Evolutionary conservation across 2,888 invertebrate species (phyloP), one percentile per base, ranked within the genome.

Genomic region (Aelia acuminata): DNA sequence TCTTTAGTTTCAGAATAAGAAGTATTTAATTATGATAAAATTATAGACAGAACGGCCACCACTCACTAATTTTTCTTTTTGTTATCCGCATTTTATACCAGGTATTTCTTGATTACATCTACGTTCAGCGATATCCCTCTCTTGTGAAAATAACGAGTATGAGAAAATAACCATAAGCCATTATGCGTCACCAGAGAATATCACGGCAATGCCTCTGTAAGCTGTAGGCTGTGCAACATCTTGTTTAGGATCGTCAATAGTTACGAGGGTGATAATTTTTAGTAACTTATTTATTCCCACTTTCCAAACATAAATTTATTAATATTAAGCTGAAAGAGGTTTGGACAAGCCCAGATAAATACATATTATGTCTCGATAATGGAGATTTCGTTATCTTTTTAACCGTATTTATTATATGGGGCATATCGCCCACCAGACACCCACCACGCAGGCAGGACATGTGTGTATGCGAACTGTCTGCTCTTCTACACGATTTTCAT

Each of bases 381-480:
- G 63, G 31, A 70, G 63, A 35, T 70, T 70, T 70, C 18, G 63
- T 35, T 35, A 70, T 70, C 31, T 70, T 70, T 70, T 70, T 70
- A 31, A 70, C 31, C 31, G 7, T 35, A 70, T 70, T 70, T 70
- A 70, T 70, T 35, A 70, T 70, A 70, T 31, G 63, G 63, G 35
- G 15, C 63, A 70, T 35, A 35, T 35, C 63, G 63, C 63, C 63
- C 63, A 70, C 63, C 31, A 7, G 7, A 70, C 63, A 70, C 63
- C 63, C 63, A 70, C 63, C 3, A 4, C 26, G 31, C 18, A 11
- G 1, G 31, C 3, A 5, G 63, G 10, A 35, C 15, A 18, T 35
- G 31, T 70, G 20, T 31, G 31, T 70, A 35, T 31, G 31, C 15
- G 63, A 63, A 11, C 5, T 13, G 13, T 15, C 26, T 26, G 26